Conservation (phyloP, 2,113 vertebrate species). For the Pterophyllum scalare region DNA sequence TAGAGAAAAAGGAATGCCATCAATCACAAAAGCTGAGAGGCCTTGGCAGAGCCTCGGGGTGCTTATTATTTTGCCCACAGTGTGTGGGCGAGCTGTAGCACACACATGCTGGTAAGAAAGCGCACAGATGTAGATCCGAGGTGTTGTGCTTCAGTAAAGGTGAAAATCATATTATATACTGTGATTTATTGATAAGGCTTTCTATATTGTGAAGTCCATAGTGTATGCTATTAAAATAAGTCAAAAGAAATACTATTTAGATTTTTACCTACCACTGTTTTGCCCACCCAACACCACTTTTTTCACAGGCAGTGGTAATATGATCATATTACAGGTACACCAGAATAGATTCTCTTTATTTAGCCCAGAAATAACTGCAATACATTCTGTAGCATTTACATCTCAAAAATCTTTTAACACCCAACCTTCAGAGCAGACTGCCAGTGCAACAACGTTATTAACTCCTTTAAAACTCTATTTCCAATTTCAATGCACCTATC, state of each 20-base stretch:
- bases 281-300: neutral
- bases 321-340: neutral
- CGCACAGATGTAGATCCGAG: constrained; percentile 27
- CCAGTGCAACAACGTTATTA: neutral
- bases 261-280: neutral
- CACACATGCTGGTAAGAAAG: constrained; percentile 16
- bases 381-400: neutral
- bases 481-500: neutral
- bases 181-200: neutral
- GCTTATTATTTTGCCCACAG: constrained; percentile 64
- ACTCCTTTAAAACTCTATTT: constrained; percentile 2
- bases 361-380: neutral
- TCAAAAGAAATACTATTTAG: neutral
- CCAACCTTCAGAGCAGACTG: neutral
- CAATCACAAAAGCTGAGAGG: constrained; percentile 64
- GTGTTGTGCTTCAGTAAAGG: constrained; percentile 34
- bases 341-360: neutral
- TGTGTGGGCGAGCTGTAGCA: constrained; percentile 58
- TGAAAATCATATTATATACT: constrained; percentile 21
- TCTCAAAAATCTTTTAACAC: neutral
- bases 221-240: neutral
- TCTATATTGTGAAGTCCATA: neutral
- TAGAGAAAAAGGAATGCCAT: constrained; percentile 62
- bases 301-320: neutral
- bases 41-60: constrained; percentile 56